Evolutionary conservation across 1,140 invertebrate species (phyloP), one percentile per base, ranked within the genome.

Genomic region (Drosophila carrolli): DNA sequence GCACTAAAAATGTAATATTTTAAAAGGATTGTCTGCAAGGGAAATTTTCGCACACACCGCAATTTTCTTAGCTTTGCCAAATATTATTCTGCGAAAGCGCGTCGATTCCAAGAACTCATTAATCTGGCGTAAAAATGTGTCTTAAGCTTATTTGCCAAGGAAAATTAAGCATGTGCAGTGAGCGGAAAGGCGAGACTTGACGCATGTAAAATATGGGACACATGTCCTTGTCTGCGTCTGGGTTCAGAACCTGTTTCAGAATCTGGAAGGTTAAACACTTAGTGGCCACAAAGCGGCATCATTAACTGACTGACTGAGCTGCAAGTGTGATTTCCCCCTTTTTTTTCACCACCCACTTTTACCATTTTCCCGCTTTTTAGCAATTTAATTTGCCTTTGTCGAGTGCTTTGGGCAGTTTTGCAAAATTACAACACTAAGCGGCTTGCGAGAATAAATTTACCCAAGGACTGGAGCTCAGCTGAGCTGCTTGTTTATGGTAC

Each of bases 241-340:
- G n/a, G 37, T 67, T 54, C 48, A 65, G 40, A 51, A 59, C 51
- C 60, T 46, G 80, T 50, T 44, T 32, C 53, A 32, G 55, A 47
- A 70, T 79, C 76, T 84, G 50, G 61, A 81, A 85, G 82, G 82
- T 85, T 85, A 78, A 86, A 65, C 83, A 65, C 79, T 88, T 83
- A 83, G 79, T 86, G 83, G 75, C 80, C 83, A 88, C 83, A 86
- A 86, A 86, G 79, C 83, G 70, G 44, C 83, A 68, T 86, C 83
- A 86, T 86, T 86, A 88, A 88, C 75, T 38, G 59, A 72, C 65
- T 65, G 73, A 46, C 37, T 19, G 41, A 37, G 23, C 50, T 27
- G 19, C 46, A 29, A 48, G 23, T 44, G 60, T 32, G 46, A 23
- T 32, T 47, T 38, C 53, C 9, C 16, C 27, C 1, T 11, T 48